A percentile compares a stretch with the other conserved stretches of the same genome.
These are phyloP conservation scores for Bilobella aurantiaca DNA, from an alignment of 1,140 invertebrate species.

Conservation along the genomic window DNA sequence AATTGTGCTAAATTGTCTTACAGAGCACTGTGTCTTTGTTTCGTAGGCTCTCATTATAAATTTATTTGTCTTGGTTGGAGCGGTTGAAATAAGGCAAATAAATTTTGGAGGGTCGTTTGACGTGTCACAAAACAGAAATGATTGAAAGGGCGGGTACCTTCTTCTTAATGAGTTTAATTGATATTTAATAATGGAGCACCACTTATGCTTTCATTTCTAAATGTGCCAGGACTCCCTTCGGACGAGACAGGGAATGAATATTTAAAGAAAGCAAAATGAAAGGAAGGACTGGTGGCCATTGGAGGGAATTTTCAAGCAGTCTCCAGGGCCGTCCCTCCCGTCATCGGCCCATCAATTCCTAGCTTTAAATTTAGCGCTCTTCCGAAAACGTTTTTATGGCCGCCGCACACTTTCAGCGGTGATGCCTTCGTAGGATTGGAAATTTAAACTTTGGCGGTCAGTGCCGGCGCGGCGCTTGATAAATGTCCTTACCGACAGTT, in stretches of 20 bases:
- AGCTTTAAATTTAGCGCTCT: not conserved
- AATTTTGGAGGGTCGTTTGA: not conserved
- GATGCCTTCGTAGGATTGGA: no score
- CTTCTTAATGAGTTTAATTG: slow-evolving; percentile 1
- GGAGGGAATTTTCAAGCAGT: no score
- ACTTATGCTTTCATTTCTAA: not conserved
- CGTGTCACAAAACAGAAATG: slow-evolving; percentile 3
- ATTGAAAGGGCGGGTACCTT: not conserved
- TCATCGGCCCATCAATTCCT: not conserved
- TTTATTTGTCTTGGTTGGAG: no score
- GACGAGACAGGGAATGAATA: not conserved
- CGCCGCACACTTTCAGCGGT: no score
- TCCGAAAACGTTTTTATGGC: not conserved
- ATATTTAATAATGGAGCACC: not conserved
- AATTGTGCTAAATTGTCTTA: no score
- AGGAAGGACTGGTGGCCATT: no score
- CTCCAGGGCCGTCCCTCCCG: not conserved
- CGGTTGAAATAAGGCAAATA: no score
- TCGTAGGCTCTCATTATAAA: no score
- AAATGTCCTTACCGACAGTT: not conserved
- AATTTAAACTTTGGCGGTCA: not conserved
- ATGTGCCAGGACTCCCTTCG: no score
- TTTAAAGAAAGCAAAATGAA: not conserved
- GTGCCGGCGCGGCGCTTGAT: no score
- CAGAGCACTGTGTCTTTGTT: no score